Evolutionary conservation across 2,113 vertebrate genomes (phyloP).

Genomic region (Coptodon bakossiorum): DNA sequence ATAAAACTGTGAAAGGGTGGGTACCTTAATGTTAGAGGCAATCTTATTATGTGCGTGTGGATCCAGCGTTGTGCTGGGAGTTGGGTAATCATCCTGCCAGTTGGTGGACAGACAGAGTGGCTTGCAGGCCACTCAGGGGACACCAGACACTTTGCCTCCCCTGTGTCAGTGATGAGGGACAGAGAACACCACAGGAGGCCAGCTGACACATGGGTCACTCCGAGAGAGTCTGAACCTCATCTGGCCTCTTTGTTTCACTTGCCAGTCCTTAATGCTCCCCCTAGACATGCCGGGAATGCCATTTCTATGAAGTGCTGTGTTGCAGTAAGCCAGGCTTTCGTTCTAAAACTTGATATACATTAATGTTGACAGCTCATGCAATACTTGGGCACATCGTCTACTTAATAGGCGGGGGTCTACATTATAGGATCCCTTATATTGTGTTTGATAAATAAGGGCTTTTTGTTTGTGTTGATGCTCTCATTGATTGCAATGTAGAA

Average conservation of each 20-base stretch:
- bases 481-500: background rate
- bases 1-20: background rate
- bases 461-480: background rate
- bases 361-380: background rate
- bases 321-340: background rate
- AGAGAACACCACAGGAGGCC: conserved; percentile 1
- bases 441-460: background rate
- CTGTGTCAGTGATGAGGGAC: conserved; percentile 34
- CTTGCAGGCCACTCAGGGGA: conserved; percentile 20
- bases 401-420: background rate
- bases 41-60: background rate
- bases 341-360: background rate
- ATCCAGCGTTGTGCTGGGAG: background rate
- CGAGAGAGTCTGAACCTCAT: conserved; percentile 7
- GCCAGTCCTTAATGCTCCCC: background rate
- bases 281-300: background rate
- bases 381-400: background rate
- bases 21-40: background rate
- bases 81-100: conserved; percentile 1
- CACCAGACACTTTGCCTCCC: conserved; percentile 33
- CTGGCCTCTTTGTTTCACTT: conserved; percentile 35
- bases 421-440: background rate
- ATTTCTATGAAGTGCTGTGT: background rate
- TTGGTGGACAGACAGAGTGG: conserved; percentile 43
- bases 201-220: conserved; percentile 44